A percentile compares a stretch with the other conserved stretches of the same genome.
phyloP scores from a whole-genome alignment of 1,140 invertebrate species.

The Paraescarpia echinospica region DNA sequence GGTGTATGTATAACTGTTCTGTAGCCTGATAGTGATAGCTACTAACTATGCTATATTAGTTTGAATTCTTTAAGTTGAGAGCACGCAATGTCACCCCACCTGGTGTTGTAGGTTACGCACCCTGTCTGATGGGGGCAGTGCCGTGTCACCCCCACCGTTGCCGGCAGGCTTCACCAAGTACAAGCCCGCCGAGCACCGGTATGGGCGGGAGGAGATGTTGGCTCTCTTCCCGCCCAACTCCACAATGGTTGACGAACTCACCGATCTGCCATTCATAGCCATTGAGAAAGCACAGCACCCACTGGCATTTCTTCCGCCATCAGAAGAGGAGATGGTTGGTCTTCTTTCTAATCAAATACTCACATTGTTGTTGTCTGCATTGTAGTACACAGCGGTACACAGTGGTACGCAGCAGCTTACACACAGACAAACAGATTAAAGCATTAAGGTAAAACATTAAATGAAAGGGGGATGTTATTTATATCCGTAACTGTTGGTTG shows the following conservation, averaged over 20 bases:
- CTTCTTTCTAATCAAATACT: background rate
- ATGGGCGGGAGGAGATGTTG: slow-evolving; percentile 86
- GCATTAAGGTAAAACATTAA: no score
- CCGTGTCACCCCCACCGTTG: slow-evolving; percentile 50
- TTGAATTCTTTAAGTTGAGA: no score
- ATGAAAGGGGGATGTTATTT: no score
- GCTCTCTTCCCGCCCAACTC: slow-evolving; percentile 74
- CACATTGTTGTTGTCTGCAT: background rate
- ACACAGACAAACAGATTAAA: no score
- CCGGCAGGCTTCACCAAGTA: slow-evolving; percentile 50
- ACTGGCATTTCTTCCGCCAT: slow-evolving; percentile 73
- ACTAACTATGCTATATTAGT: no score
- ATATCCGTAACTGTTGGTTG: no score
- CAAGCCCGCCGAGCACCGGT: slow-evolving; percentile 74
- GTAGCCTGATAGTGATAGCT: no score
- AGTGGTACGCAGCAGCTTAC: no score
- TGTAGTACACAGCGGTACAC: no score
- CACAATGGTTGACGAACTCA: slow-evolving; percentile 69
- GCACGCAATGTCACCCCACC: background rate
- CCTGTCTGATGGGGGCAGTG: slow-evolving; percentile 58
- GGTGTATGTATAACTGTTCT: background rate
- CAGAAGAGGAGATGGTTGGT: slow-evolving; percentile 79
- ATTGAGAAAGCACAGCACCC: slow-evolving; percentile 77
- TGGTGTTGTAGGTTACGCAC: slow-evolving; percentile 55
- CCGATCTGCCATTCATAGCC: slow-evolving; percentile 67